Conservation (phyloP, 2,888 invertebrate genomes). For the Oegoconia quadripuncta region DNA sequence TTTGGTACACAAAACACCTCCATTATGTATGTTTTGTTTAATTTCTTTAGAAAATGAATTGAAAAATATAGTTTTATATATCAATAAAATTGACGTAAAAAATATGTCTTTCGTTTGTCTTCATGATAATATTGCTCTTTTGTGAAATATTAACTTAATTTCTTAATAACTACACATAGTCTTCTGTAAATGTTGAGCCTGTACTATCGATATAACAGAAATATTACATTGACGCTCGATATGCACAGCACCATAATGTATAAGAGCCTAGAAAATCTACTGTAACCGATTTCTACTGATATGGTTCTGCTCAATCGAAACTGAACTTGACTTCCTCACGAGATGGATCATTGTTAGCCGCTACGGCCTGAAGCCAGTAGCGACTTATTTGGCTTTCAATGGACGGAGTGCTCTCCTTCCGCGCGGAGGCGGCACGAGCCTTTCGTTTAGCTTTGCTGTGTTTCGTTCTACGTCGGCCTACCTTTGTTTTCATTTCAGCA, state of each 20-base stretch:
- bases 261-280: neutral
- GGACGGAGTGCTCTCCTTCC: constrained; percentile 87
- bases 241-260: too few species aligned
- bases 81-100: too few species aligned
- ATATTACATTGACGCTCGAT: too few species aligned
- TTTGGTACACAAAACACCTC: too few species aligned
- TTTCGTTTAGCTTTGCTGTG: constrained; percentile 66
- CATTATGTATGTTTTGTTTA: too few species aligned
- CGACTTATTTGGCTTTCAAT: constrained; percentile 88
- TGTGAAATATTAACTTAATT: too few species aligned
- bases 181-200: too few species aligned
- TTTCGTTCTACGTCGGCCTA: constrained; percentile 72
- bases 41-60: too few species aligned
- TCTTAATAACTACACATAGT: neutral
- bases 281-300: neutral
- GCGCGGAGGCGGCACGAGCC: constrained; percentile 53
- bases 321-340: constrained; percentile 75
- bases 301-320: constrained; percentile 48
- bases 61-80: too few species aligned
- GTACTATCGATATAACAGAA: too few species aligned
- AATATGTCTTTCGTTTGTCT: too few species aligned
- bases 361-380: constrained; percentile 81
- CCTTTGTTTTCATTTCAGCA: constrained; percentile 89
- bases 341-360: constrained; percentile 76
- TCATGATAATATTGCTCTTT: too few species aligned